phyloP scores from a whole-genome alignment of 2,113 vertebrate genomes.

The Polyodon spathula region DNA sequence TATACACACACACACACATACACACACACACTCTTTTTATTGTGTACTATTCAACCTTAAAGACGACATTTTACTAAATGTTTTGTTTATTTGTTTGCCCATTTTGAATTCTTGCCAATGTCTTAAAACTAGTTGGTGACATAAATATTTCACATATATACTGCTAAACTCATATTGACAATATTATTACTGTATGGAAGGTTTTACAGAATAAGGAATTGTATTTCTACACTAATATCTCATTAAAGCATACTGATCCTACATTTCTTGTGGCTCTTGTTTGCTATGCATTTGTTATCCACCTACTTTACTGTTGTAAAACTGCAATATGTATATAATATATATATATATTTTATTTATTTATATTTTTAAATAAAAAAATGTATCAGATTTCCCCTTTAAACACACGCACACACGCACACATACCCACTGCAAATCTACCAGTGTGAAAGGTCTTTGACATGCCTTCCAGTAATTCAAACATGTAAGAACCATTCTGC shows the following conservation, averaged over 20 bases:
- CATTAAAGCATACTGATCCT: constrained; percentile 95
- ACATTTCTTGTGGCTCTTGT: constrained; percentile 45
- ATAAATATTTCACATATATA: constrained; percentile 65
- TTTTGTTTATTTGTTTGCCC: constrained; percentile 37
- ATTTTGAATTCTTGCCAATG: constrained; percentile 28
- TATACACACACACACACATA: constrained; percentile 9
- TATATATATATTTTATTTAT: constrained; percentile 42
- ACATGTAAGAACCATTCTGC: too few relatives aligned
- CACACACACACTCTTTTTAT: constrained; percentile 36
- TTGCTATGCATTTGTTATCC: constrained; percentile 38
- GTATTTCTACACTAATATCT: constrained; percentile 96
- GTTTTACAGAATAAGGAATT: constrained; percentile 83
- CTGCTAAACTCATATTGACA: constrained; percentile 73
- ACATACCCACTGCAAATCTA: too few relatives aligned
- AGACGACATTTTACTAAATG: constrained; percentile 63
- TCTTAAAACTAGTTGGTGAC: constrained; percentile 57
- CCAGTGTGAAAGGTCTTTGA: too few relatives aligned
- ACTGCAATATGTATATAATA: constrained; percentile 31
- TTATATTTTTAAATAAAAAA: constrained; percentile 38
- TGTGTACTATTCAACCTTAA: constrained; percentile 57
- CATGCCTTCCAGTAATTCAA: too few relatives aligned
- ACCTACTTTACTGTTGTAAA: constrained; percentile 35
- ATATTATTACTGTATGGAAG: constrained; percentile 76
- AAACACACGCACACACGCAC: too few relatives aligned
- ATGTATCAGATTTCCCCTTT: too few relatives aligned